Evolutionary conservation across 2,888 invertebrate species (phyloP), one percentile per base, ranked within the genome.

Genomic region (Pammene fasciana): DNA sequence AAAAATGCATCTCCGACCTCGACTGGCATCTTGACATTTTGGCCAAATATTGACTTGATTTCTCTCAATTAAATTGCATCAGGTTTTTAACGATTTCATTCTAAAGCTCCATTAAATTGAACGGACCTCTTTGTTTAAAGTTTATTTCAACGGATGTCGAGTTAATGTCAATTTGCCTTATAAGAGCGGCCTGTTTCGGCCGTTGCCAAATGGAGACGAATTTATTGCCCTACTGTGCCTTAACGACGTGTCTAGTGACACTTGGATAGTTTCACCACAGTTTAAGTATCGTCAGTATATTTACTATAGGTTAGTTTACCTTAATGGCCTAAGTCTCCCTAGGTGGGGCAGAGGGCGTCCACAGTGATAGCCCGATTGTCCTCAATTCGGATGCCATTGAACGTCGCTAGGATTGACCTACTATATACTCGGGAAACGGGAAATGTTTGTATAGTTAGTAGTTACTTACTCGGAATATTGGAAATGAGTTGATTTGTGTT

Each of bases 131-230:
- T 55, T 59, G 56, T 62, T 43, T 43, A 14, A 16, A 56, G n/a
- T 57, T 61, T 14, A 41, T 68, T 57, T 59, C 34, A 57, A 18
- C 64, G 50, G 64, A 68, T 52, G 57, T 64, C 50, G 57, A 36
- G 46, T 65, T 59, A 68, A 68, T 64, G 59, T 70, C 50, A 65
- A 70, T 70, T 60, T 65, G 54, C 60, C 70, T 48, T 70, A 54
- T 38, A 65, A 46, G 70, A 13, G 26, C 54, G 41, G 18, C 64
- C 50, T 46, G 57, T 65, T 59, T 26, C 57, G 54, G 41, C 34
- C 36, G 36, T 54, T 34, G 65, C 70, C 70, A 65, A 70, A 70
- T 65, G 16, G 60, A 70, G 70, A 55, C 38, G 41, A 54, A 65
- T 65, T 65, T 70, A 65, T 65, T 38, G 41, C 54, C 38, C 36